Evolutionary conservation across 64 coral and sea anemone genomes (phyloP).

Genomic region (Pocillopora damicornis): DNA sequence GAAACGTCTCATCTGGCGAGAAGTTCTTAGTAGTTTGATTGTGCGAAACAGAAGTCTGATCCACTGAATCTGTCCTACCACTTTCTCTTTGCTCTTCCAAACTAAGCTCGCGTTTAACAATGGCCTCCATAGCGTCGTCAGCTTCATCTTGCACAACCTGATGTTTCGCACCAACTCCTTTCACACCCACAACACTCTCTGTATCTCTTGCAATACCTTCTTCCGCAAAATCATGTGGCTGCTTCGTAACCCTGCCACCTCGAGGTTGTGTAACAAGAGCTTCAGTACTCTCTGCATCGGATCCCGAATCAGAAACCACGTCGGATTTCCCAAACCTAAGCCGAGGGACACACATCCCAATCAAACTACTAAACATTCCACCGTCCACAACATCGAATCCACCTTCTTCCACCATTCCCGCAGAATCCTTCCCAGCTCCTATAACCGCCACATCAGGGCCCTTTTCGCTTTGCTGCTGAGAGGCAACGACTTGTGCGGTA

Average conservation of each 20-base stretch:
- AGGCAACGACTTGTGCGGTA: neutral
- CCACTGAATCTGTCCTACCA: neutral
- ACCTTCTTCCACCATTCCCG: neutral
- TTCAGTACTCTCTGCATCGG: slow-evolving; percentile 28
- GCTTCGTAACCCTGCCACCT: neutral
- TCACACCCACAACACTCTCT: neutral
- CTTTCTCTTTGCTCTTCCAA: neutral
- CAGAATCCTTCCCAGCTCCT: neutral
- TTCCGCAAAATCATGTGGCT: neutral
- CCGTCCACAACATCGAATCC: slow-evolving; percentile 80
- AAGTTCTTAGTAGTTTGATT: neutral
- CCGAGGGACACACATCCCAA: slow-evolving; percentile 65
- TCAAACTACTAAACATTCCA: slow-evolving; percentile 37
- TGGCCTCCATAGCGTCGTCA: slow-evolving; percentile 55
- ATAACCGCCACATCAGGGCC: neutral
- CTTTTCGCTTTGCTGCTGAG: neutral
- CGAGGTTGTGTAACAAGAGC: neutral
- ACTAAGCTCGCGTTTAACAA: slow-evolving; percentile 37
- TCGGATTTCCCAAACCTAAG: slow-evolving; percentile 19
- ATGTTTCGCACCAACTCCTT: neutral
- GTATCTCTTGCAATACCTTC: neutral
- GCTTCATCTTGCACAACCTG: slow-evolving; percentile 53
- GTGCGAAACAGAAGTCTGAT: neutral
- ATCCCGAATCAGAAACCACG: slow-evolving; percentile 43
- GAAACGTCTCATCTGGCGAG: neutral